Evolutionary conservation across 2,113 vertebrate genomes (phyloP), one percentile per base, ranked within the genome.

Genomic region (Pseudorectes ferrugineus): DNA sequence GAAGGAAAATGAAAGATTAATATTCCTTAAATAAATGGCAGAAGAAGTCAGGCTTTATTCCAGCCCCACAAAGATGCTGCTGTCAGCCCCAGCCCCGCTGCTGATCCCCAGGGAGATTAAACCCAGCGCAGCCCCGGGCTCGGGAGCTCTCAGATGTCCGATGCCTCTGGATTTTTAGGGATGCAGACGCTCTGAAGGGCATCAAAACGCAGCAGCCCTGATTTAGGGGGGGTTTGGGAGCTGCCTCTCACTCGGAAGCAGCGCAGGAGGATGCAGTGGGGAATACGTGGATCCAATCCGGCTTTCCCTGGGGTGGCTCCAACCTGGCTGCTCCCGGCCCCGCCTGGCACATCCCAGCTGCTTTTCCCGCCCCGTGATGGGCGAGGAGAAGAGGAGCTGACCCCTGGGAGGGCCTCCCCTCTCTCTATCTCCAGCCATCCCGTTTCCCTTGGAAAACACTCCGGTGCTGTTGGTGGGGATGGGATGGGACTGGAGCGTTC

Each of bases 1-100:
- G 97, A 61, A 98, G 97, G 93, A 88, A 92, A 96, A 97, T 85
- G 94, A 96, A 96, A 93, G 96, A 96, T 94, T 96, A 92, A 89
- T 95, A 85, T 97, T 96, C 96, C 94, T 96, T 62, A 80, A 95
- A 93, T 96, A 77, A 95, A 95, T 48, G 91, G 94, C 93, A 86
- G 88, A 85, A 95, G 63, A 96, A 95, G 89, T 88, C 96, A 83
- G 71, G 66, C 38, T 62, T 79, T 51, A 36, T 86, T 28, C 24
- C 48, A 65, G 35, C 62, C 87, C 76, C 55, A 89, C 72, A 88
- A 88, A 93, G 94, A 85, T 40, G 36, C 15, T 43, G 85, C 94
- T 55, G 79, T 48, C 43, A 58, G 31, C 63, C 66, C 48, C 42
- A 35, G 73, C 59, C 90, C 85, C 16, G 23, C 33, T 25, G 87